These are phyloP conservation scores for Aspidiotus destructor DNA, from an alignment of 2,888 invertebrate species.

Conservation along the genomic window DNA sequence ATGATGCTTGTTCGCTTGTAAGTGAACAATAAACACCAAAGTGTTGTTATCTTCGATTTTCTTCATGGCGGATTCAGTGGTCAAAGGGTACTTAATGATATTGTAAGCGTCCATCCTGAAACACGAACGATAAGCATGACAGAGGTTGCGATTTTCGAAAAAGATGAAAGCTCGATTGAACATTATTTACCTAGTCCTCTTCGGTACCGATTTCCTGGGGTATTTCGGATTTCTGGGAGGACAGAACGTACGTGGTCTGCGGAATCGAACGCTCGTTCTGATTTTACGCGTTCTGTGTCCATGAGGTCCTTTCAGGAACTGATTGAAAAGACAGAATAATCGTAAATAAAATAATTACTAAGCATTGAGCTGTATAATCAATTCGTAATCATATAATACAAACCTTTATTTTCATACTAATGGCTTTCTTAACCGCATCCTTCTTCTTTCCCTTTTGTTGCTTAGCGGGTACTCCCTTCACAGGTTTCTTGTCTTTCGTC, in stretches of 20 bases:
- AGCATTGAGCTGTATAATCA: too few relatives aligned
- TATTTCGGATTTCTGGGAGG: conserved; percentile 88
- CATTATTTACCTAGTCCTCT: conserved; percentile 66
- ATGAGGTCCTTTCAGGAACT: conserved; percentile 85
- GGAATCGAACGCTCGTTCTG: conserved; percentile 92
- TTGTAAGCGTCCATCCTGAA: conserved; percentile 91
- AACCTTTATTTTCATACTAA: not conserved
- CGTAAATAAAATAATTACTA: too few relatives aligned
- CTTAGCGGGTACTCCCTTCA: not conserved
- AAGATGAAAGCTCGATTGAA: too few relatives aligned
- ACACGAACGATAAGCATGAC: not conserved
- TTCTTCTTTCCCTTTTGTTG: not conserved
- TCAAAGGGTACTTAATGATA: conserved; percentile 95
- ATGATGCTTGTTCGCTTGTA: conserved; percentile 92
- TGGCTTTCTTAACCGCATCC: not conserved
- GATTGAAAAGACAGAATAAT: conserved; percentile 7
- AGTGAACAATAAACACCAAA: conserved; percentile 94
- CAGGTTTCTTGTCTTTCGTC: not conserved
- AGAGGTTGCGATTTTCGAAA: too few relatives aligned
- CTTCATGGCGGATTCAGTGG: conserved; percentile 99
- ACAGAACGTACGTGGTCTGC: conserved; percentile 83
- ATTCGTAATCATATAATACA: not conserved
- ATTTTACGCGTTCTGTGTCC: conserved; percentile 81
- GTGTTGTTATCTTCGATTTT: conserved; percentile 99
- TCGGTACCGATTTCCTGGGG: conserved; percentile 87